phyloP scores from a whole-genome alignment of 2,888 invertebrate species.

The Andrena marginata region DNA sequence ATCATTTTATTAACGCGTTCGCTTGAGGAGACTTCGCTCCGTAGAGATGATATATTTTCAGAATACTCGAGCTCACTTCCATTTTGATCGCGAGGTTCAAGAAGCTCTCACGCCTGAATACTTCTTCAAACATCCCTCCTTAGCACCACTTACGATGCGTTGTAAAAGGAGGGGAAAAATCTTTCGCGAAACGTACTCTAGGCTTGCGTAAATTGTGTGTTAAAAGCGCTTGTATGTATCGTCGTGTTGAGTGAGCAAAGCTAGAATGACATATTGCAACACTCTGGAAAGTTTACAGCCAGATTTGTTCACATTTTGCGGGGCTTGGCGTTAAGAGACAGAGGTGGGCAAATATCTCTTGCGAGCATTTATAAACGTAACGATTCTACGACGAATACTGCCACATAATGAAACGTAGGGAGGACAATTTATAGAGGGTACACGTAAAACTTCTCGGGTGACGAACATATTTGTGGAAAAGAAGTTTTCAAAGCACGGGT shows the following conservation, averaged over 20 bases:
- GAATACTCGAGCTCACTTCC: neutral
- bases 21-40: slow-evolving; percentile 4
- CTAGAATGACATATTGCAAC: slow-evolving; percentile 8
- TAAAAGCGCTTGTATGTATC: slow-evolving; percentile 22
- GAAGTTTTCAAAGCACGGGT: neutral
- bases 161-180: neutral
- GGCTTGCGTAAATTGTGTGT: slow-evolving; percentile 23
- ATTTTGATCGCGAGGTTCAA: neutral
- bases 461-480: neutral
- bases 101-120: neutral
- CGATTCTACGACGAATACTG: slow-evolving; percentile 33
- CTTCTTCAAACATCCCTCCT: neutral
- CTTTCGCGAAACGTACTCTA: slow-evolving; percentile 7
- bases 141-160: neutral
- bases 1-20: neutral
- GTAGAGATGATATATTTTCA: neutral
- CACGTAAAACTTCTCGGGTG: neutral
- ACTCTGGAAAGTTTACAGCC: slow-evolving; percentile 1
- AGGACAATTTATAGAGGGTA: neutral
- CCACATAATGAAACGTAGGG: slow-evolving; percentile 14
- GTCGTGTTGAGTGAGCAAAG: neutral
- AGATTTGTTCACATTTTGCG: slow-evolving; percentile 16
- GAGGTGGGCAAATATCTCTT: slow-evolving; percentile 32
- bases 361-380: neutral
- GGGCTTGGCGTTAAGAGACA: neutral